Evolutionary conservation across 2,113 vertebrate genomes (phyloP), one percentile per base, ranked within the genome.

Genomic region (Trogon melanurus): DNA sequence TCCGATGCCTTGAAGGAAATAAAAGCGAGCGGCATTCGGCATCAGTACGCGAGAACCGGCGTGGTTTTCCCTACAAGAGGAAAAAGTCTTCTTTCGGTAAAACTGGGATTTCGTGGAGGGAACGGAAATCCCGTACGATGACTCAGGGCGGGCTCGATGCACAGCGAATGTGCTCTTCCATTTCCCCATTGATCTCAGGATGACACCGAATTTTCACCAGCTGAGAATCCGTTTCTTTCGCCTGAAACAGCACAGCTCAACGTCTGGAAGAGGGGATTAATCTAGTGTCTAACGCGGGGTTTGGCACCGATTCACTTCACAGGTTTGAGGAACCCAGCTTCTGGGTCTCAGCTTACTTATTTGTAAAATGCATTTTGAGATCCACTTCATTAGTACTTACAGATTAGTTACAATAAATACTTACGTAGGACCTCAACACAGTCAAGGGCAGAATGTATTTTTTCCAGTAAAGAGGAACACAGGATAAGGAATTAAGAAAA

Each of bases 91-190:
- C 25, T 6, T n/a, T 47, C 54, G 47, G 72, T 62, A 23, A 62
- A 83, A 65, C 21, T 13, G 26, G 38, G 65, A n/a, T 84, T 58
- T 44, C 75, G 66, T 26, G 34, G 53, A 44, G 64, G 71, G 76
- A 75, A 51, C 0, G 2, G 85, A 80, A 78, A 44, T 27, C 32
- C 87, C 13, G 29, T 2, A 7, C 0, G 1, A 21, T 3, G 27
- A 34, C 15, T n/a, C 32, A 2, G 45, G 6, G 34, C 7, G 53
- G 66, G 18, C 32, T 47, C 20, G 45, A 38, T 3, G 50, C 50
- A 23, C 36, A 58, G 27, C 71, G 26, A 51, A 53, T 0, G 26
- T 13, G 26, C 23, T 36, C 73, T 56, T 8, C 11, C 13, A 10
- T 18, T 16, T 48, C 47, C 34, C 41, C n/a, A 22, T 0, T 23